phyloP scores from a whole-genome alignment of 1,140 invertebrate species.

The Drosophila pruinosa region DNA sequence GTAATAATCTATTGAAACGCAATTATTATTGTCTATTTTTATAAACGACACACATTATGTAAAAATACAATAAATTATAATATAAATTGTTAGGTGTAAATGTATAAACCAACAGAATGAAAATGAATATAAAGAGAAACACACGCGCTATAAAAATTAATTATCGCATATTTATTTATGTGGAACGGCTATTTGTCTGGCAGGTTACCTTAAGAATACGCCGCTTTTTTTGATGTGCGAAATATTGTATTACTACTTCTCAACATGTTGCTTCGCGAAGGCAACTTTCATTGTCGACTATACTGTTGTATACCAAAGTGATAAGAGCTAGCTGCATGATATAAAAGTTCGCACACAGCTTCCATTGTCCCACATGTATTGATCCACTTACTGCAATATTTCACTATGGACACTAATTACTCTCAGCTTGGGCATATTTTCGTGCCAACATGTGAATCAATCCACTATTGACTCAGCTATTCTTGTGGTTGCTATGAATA shows the following conservation, averaged over 20 bases:
- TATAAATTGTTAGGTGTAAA: constrained; percentile 36
- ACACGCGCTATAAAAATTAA: constrained; percentile 40
- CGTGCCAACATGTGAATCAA: too few relatives aligned
- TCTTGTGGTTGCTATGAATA: constrained; percentile 36
- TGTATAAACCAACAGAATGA: constrained; percentile 19
- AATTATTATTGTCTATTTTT: constrained; percentile 41
- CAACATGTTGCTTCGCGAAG: too few relatives aligned
- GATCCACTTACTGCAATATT: not conserved
- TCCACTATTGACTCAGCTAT: not conserved
- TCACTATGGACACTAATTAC: not conserved
- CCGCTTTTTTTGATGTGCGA: too few relatives aligned
- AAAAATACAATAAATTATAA: constrained; percentile 27
- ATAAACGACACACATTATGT: constrained; percentile 27
- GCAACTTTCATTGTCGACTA: too few relatives aligned
- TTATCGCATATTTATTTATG: not conserved
- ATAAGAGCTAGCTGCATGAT: too few relatives aligned
- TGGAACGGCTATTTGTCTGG: too few relatives aligned
- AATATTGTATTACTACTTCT: too few relatives aligned
- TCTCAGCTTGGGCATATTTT: not conserved
- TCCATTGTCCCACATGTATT: not conserved
- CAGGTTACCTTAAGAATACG: too few relatives aligned
- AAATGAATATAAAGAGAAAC: constrained; percentile 6
- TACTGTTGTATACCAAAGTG: too few relatives aligned
- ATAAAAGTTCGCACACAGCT: too few relatives aligned
- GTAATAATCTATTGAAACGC: not conserved